Conservation (phyloP, 64 coral and sea anemone genomes). For the Pocillopora damicornis region DNA sequence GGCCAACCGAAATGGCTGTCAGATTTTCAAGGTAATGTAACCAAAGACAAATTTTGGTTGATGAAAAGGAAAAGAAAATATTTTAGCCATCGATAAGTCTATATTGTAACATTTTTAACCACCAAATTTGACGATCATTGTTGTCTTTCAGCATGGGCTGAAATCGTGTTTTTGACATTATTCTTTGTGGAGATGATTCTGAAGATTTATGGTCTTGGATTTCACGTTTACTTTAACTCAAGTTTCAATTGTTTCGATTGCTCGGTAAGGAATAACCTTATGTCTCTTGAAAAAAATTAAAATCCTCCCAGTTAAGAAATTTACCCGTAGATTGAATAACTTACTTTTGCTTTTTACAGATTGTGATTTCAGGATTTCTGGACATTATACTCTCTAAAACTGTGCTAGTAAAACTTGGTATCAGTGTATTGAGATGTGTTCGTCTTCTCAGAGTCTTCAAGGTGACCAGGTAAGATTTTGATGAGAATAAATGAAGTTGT, state of each 20-base stretch:
- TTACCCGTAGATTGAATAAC: background rate
- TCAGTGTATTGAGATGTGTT: slow-evolving; percentile 83
- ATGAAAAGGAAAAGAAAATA: too few species aligned
- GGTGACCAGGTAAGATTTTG: slow-evolving; percentile 84
- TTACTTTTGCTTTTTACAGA: slow-evolving; percentile 48
- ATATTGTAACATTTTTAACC: too few species aligned
- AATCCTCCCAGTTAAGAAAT: too few species aligned
- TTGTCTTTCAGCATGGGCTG: slow-evolving; percentile 65
- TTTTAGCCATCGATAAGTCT: too few species aligned
- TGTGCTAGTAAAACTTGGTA: slow-evolving; percentile 63
- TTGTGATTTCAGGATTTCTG: slow-evolving; percentile 84
- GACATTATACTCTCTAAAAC: slow-evolving; percentile 69
- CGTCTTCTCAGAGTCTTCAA: slow-evolving; percentile 92
- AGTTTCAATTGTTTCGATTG: slow-evolving; percentile 95
- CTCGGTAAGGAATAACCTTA: slow-evolving; percentile 56
- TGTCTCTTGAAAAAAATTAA: too few species aligned
- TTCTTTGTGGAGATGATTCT: slow-evolving; percentile 95
- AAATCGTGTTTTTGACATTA: slow-evolving; percentile 66
- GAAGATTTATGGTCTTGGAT: slow-evolving; percentile 91
- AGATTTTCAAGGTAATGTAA: slow-evolving; percentile 63
- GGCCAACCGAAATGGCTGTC: slow-evolving; percentile 46
- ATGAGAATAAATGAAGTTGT: too few species aligned
- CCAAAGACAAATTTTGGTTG: background rate
- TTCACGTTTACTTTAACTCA: slow-evolving; percentile 78
- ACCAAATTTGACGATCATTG: background rate